Conservation (phyloP, 2,888 invertebrate species). For the Spilarctia lutea region DNA sequence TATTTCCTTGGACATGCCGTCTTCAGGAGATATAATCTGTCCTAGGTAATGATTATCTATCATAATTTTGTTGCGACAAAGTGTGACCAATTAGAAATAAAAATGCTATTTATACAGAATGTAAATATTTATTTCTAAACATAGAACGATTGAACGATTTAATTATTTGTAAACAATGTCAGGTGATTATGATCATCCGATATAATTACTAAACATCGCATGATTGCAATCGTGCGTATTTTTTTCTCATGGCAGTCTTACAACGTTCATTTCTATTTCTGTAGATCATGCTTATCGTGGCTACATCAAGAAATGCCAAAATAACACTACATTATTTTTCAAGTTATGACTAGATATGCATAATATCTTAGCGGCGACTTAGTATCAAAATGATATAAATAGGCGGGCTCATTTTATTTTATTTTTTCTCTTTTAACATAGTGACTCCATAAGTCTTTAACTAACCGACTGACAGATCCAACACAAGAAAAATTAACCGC, state of each 20-base stretch:
- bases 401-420: too few relatives aligned
- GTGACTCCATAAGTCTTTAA: too few relatives aligned
- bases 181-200: slow-evolving; percentile 21
- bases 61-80: not conserved
- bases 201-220: slow-evolving; percentile 10
- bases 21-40: too few relatives aligned
- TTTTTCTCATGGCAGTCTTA: not conserved
- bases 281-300: not conserved
- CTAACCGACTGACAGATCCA: too few relatives aligned
- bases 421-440: too few relatives aligned
- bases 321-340: not conserved
- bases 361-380: too few relatives aligned
- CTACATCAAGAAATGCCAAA: not conserved
- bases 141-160: not conserved
- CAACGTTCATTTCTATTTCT: not conserved
- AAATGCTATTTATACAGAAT: slow-evolving; percentile 6
- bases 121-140: not conserved
- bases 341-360: not conserved
- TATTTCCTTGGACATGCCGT: too few relatives aligned
- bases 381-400: too few relatives aligned
- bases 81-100: slow-evolving; percentile 8
- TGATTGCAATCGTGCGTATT: slow-evolving; percentile 1
- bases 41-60: not conserved
- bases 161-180: slow-evolving; percentile 15
- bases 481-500: too few relatives aligned